These are phyloP conservation scores for Sus cebifrons DNA, from an alignment of 2,797 vertebrate species.

Conservation along the genomic window DNA sequence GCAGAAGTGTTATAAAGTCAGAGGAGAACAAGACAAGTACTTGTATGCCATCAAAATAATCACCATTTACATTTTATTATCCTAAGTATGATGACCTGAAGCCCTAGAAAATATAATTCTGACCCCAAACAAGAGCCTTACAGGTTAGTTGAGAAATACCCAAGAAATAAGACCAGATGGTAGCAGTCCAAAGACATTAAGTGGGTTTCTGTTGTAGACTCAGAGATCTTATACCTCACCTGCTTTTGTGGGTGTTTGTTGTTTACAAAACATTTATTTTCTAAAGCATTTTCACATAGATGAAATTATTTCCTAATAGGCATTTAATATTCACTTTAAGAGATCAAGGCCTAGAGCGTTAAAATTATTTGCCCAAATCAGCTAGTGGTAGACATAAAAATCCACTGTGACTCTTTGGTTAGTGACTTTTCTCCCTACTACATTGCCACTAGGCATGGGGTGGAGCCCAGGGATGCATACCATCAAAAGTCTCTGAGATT, in stretches of 20 bases:
- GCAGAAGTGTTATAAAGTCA: conserved; percentile 15
- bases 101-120: neutral
- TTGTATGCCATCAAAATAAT: neutral
- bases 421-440: neutral
- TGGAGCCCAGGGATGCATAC: neutral
- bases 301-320: conserved; percentile 30
- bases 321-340: neutral
- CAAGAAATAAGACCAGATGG: neutral
- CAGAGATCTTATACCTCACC: neutral
- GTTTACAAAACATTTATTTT: conserved; percentile 41
- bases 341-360: neutral
- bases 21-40: neutral
- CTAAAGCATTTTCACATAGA: conserved; percentile 30
- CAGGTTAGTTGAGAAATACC: neutral
- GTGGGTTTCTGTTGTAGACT: neutral
- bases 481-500: neutral
- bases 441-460: neutral
- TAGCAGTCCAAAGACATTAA: neutral
- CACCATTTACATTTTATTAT: neutral
- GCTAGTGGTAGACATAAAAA: neutral
- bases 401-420: neutral
- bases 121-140: neutral
- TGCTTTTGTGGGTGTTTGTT: conserved; percentile 8
- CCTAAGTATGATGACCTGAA: neutral
- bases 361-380: conserved; percentile 5